These are phyloP conservation scores for Furnarius figulus DNA, from an alignment of 2,113 vertebrate species.

Conservation along the genomic window DNA sequence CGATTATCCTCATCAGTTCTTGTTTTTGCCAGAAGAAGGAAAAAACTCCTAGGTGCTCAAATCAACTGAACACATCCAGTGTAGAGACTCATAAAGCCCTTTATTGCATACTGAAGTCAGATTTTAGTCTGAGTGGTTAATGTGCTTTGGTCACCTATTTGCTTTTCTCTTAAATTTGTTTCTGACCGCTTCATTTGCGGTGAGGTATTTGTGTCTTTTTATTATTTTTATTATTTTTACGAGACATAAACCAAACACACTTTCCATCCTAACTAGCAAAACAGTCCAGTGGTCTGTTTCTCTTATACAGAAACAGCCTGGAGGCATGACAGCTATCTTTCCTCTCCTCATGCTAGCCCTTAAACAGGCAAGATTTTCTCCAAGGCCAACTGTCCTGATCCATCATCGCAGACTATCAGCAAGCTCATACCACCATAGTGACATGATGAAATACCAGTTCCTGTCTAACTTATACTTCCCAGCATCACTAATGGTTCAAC, in stretches of 20 bases:
- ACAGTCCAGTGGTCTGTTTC: slow-evolving; percentile 26
- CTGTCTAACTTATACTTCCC: not conserved
- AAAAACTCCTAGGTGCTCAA: not conserved
- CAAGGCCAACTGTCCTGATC: not conserved
- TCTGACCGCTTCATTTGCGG: not conserved
- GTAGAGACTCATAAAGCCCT: not conserved
- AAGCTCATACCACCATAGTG: not conserved
- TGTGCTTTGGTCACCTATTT: slow-evolving; percentile 25
- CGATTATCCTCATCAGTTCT: not conserved
- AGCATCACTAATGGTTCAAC: not conserved
- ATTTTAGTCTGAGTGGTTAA: not conserved
- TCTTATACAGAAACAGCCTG: not conserved
- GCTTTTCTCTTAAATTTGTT: slow-evolving; percentile 40
- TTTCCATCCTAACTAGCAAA: slow-evolving; percentile 19
- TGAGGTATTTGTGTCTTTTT: slow-evolving; percentile 42
- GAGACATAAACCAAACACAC: slow-evolving; percentile 42
- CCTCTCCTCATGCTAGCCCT: not conserved
- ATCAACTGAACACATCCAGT: not conserved
- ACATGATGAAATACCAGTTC: not conserved
- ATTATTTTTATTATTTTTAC: slow-evolving; percentile 49
- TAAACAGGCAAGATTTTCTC: slow-evolving; percentile 14
- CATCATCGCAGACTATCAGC: not conserved
- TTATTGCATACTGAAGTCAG: not conserved
- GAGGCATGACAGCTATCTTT: not conserved
- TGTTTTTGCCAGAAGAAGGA: not conserved